Evolutionary conservation across 2,113 vertebrate species (phyloP), one percentile per base, ranked within the genome.

Genomic region (Seriola rivoliana): DNA sequence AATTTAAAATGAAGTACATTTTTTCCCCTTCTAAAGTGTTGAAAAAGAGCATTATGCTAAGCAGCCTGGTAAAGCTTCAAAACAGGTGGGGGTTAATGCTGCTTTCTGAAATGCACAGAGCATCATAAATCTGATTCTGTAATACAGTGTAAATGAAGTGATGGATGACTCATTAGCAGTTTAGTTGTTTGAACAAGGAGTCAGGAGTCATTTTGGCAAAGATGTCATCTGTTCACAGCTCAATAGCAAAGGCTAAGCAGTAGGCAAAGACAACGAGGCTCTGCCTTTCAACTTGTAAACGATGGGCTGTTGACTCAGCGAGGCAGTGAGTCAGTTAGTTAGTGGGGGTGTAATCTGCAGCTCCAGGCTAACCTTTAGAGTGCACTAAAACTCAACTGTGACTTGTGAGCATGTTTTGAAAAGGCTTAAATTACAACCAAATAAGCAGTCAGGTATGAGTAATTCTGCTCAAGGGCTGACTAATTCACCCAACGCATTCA

Each of bases 271-370:
- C 32, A 66, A 19, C 50, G 19, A 16, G 25, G 36, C 36, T 46
- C 19, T 57, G 57, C 21, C 3, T 65, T 75, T 75, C 19, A 59
- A 77, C 68, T 40, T 21, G 23, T 66, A 62, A 77, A 77, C 1
- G 8, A 82, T 50, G 52, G 17, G 34, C 74, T 83, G 68, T 78
- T 77, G 74, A 72, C 67, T 74, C 75, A 46, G 44, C 38, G 25
- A 72, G 48, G 19, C 25, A 68, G 8, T 80, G 72, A 82, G 77
- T 81, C 69, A 66, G 38, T 76, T 59, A 5, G 65, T 67, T 74
- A 44, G 64, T 50, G 60, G 60, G 23, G 34, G 74, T 83, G 59
- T 78, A 66, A 83, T 81, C 40, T 75, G 32, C 75, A 50, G 71
- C 77, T 78, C 63, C 21, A 46, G 60, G 77, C 70, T 71, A 78